Percentiles rank a stretch among this genome's conserved stretches.
Conservation (phyloP, 1,140 invertebrate genomes). For the Drosophila hydei region DNA sequence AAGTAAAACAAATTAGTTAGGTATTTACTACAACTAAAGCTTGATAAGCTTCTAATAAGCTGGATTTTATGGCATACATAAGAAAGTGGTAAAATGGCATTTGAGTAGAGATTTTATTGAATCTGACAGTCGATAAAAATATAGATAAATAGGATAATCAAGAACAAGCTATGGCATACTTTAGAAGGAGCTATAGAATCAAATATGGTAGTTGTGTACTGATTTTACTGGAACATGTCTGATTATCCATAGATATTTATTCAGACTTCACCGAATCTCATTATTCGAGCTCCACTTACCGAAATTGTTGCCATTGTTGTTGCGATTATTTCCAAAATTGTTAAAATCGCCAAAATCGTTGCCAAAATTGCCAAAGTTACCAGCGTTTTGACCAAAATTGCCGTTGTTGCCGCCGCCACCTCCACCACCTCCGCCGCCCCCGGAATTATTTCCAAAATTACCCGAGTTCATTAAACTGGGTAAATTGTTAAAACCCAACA, state of each 20-base stretch:
- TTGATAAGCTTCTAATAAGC: too few species aligned
- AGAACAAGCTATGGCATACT: too few species aligned
- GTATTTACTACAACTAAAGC: too few species aligned
- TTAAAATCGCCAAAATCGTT: slow-evolving; percentile 70
- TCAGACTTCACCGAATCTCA: too few species aligned
- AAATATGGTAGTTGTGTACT: not conserved
- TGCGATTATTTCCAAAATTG: slow-evolving; percentile 67
- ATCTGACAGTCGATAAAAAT: too few species aligned
- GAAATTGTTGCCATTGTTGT: slow-evolving; percentile 49
- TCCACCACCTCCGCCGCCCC: slow-evolving; percentile 38
- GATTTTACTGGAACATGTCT: not conserved
- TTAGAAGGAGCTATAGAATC: not conserved
- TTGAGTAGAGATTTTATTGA: too few species aligned
- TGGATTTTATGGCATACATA: too few species aligned
- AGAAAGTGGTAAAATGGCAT: too few species aligned
- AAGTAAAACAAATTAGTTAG: not conserved
- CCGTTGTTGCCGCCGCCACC: slow-evolving; percentile 39
- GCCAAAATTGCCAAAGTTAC: slow-evolving; percentile 69
- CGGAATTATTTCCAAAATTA: slow-evolving; percentile 77
- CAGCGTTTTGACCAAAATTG: slow-evolving; percentile 64
- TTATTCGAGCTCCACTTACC: slow-evolving; percentile 19
- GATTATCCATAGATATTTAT: not conserved
- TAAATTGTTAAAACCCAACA: slow-evolving; percentile 78
- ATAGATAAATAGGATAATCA: too few species aligned
- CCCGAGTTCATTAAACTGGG: slow-evolving; percentile 78